Conservation (phyloP, 2,797 vertebrate genomes). For the Acipenser ruthenus region DNA sequence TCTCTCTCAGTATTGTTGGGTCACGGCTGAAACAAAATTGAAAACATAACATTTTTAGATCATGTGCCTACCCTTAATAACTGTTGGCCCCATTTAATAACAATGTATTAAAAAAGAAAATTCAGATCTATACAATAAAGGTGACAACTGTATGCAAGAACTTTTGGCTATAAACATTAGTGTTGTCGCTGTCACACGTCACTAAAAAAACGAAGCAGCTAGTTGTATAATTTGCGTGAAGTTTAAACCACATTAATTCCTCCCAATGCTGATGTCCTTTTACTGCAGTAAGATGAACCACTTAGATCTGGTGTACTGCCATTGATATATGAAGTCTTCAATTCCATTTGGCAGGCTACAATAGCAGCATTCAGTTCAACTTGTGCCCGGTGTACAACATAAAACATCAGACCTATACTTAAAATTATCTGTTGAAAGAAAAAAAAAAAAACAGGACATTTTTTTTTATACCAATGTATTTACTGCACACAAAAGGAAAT, state of each 20-base stretch:
- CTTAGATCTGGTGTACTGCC: slow-evolving; percentile 61
- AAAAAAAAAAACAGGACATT: slow-evolving; percentile 19
- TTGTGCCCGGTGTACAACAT: slow-evolving; percentile 94
- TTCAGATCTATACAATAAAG: no score
- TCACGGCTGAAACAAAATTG: no score
- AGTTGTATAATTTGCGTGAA: not conserved
- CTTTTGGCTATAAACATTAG: no score
- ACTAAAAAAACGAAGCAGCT: not conserved
- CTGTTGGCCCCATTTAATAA: no score
- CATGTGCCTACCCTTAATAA: no score
- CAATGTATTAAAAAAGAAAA: no score
- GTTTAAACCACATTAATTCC: slow-evolving; percentile 84
- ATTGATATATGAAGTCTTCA: slow-evolving; percentile 79
- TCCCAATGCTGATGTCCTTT: slow-evolving; percentile 70
- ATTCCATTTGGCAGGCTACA: slow-evolving; percentile 91
- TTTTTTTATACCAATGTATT: not conserved
- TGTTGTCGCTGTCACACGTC: not conserved
- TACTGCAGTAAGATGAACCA: slow-evolving; percentile 78
- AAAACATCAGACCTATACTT: slow-evolving; percentile 97
- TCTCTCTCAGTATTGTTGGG: no score
- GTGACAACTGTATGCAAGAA: no score
- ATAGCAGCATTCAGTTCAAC: slow-evolving; percentile 93
- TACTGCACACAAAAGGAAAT: not conserved
- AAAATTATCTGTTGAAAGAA: slow-evolving; percentile 73
- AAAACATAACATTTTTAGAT: no score